Evolutionary conservation across 2,113 vertebrate species (phyloP), one percentile per base, ranked within the genome.

Genomic region (Xiphophorus couchianus): DNA sequence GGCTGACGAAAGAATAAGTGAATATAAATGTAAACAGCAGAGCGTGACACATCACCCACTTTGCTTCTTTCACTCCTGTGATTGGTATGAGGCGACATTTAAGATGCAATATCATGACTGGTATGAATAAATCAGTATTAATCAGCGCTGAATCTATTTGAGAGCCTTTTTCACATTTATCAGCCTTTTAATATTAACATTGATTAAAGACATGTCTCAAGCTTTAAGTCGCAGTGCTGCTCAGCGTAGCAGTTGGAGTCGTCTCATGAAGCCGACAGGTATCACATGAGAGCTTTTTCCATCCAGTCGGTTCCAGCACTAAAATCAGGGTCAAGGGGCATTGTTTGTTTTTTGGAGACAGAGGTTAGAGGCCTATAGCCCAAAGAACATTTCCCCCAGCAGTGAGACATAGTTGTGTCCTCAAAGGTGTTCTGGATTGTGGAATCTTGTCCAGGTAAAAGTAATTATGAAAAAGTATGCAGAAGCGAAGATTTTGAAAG

Each of bases 41-140:
- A 86, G 79, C 72, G 66, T 73, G 68, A 69, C 74, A 76, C 64
- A 74, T 81, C 62, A 31, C 71, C 89, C 74, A 87, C 75, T 89
- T 85, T 82, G 54, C 33, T 60, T 74, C 81, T 66, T 25, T 39
- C 37, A 73, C 71, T 71, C 74, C 83, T 51, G 66, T 85, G 69
- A 92, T 87, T 84, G 82, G 87, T 51, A 62, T 74, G 42, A 77
- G 74, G 83, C 88, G 82, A 87, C 90, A 90, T 91, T 89, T 90
- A 87, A 91, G 72, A 90, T 80, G 62, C 69, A 84, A 74, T 71
- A 62, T 71, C 91, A 89, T 73, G 74, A 82, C 76, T 66, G 76
- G 88, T 90, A 93, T 91, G 92, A 94, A 94, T 93, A 93, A 90
- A 92, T 83, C 86, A 84, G 79, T 85, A 93, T 93, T 92, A 91